Conservation (phyloP, 2,113 vertebrate genomes). For the Ammodytes dubius region DNA sequence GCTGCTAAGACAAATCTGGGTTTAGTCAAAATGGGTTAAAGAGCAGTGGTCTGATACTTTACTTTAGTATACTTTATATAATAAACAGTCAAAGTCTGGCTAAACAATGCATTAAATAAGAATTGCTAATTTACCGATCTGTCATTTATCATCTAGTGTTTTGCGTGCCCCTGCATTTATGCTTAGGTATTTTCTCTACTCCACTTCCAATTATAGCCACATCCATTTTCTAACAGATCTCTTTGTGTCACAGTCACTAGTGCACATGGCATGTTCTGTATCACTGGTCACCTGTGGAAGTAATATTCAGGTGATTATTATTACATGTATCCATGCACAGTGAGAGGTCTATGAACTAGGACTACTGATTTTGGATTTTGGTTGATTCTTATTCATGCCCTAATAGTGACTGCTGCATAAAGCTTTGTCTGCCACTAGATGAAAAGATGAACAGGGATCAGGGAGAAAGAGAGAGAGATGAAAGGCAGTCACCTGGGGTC, state of each 20-base stretch:
- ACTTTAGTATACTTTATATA: background rate
- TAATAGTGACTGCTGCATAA: constrained; percentile 77
- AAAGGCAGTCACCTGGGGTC: constrained; percentile 96
- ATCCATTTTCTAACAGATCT: constrained; percentile 35
- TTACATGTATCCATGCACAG: constrained; percentile 80
- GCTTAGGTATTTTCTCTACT: background rate
- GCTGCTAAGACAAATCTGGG: constrained; percentile 12
- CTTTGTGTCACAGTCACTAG: constrained; percentile 46
- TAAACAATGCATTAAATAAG: constrained; percentile 21
- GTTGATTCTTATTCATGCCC: constrained; percentile 69
- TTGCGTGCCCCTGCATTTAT: constrained; percentile 42
- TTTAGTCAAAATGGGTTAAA: background rate
- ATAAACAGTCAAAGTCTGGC: constrained; percentile 12
- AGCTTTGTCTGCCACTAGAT: constrained; percentile 78
- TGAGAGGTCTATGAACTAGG: constrained; percentile 73
- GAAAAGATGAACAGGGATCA: constrained; percentile 82
- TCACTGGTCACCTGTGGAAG: constrained; percentile 83
- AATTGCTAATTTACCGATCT: constrained; percentile 10
- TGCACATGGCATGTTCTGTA: constrained; percentile 59
- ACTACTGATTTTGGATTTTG: constrained; percentile 67
- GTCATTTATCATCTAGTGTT: constrained; percentile 13
- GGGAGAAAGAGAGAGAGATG: constrained; percentile 80
- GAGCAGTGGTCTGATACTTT: background rate
- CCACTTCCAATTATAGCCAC: constrained; percentile 23
- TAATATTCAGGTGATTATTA: constrained; percentile 85